These are phyloP conservation scores for Delia radicum DNA, from an alignment of 1,140 invertebrate species.

Conservation along the genomic window DNA sequence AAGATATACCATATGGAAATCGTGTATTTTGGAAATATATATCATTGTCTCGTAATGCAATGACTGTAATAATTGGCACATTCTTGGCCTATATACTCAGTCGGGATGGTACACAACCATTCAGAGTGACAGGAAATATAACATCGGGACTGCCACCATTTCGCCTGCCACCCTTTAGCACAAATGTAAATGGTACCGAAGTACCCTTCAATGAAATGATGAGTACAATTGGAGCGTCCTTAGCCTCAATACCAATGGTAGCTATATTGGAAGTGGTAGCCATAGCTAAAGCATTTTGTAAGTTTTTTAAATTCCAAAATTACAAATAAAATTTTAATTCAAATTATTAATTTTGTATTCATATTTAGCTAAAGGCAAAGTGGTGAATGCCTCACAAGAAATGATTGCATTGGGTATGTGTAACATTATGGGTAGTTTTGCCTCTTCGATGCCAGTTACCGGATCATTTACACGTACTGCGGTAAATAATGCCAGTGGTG, in stretches of 20 bases:
- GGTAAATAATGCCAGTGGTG: conserved; percentile 88
- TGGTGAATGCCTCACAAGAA: conserved; percentile 81
- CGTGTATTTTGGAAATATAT: conserved; percentile 75
- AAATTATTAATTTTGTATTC: background rate
- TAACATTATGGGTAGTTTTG: conserved; percentile 87
- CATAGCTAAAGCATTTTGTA: conserved; percentile 81
- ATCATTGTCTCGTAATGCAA: conserved; percentile 78
- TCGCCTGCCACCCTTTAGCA: conserved; percentile 64
- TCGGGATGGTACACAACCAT: conserved; percentile 59
- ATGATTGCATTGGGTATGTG: conserved; percentile 79
- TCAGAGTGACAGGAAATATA: conserved; percentile 67
- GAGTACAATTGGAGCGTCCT: conserved; percentile 62
- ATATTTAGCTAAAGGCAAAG: conserved; percentile 70
- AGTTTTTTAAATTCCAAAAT: too few relatives aligned
- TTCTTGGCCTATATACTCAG: conserved; percentile 65
- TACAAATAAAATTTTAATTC: conserved; percentile 6
- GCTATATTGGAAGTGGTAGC: conserved; percentile 78
- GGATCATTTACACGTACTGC: conserved; percentile 88
- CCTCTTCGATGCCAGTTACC: conserved; percentile 85
- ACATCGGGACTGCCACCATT: conserved; percentile 66
- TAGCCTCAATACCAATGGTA: conserved; percentile 72
- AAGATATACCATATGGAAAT: conserved; percentile 47
- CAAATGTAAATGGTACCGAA: conserved; percentile 48
- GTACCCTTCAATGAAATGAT: conserved; percentile 65
- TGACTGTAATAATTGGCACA: conserved; percentile 74